Base-by-base conservation (phyloP, 2,797 vertebrate genomes). In the Pangasius djambal region DNA sequence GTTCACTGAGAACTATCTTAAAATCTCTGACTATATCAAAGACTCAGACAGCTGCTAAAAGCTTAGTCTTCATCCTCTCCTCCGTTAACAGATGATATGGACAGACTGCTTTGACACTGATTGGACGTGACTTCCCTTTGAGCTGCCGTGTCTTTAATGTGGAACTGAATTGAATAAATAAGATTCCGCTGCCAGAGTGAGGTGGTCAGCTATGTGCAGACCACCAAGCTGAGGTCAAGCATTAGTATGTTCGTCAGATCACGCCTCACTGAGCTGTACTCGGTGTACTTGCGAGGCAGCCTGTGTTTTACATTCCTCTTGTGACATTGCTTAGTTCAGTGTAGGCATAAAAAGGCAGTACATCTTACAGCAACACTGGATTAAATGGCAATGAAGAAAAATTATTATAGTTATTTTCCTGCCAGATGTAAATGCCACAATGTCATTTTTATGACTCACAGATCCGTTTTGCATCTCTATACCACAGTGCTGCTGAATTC, bases 181-280 rank as follows among this genome's bases (percentile, higher is more conserved):
- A 52, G 74, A 86, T 72, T 86, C 75, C 34, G 77, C 67, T 63
- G 55, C 22, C 25, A 10, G 15, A 22, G 15, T 83, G 44, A 86
- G 85, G 85, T 75, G 86, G 69, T 74, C 67, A 86, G 85, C 40
- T 75, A 82, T 82, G 55, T 83, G 10, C 69, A 77, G 88, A 86
- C 85, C 85, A 89, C 67, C 85, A 89, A 86, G 85, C 44, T 86
- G 65, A 89, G 88, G 55, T 83, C 75, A 86, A 86, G 88, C 77
- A 72, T 83, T 83, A 83, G 78, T 87, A 78, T 50, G 50, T 79
- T 20, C 15, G 31, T 89, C 40, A 83, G 59, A 48, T 83, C 82
- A 65, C 8, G 59, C 37, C 59, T 83, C 59, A 83, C 59, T 48
- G 81, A 83, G 57, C 81, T 86, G 83, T 22, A 89, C 52, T 50